phyloP scores from a whole-genome alignment of 2,797 vertebrate species.

The Urosaurus nigricauda region DNA sequence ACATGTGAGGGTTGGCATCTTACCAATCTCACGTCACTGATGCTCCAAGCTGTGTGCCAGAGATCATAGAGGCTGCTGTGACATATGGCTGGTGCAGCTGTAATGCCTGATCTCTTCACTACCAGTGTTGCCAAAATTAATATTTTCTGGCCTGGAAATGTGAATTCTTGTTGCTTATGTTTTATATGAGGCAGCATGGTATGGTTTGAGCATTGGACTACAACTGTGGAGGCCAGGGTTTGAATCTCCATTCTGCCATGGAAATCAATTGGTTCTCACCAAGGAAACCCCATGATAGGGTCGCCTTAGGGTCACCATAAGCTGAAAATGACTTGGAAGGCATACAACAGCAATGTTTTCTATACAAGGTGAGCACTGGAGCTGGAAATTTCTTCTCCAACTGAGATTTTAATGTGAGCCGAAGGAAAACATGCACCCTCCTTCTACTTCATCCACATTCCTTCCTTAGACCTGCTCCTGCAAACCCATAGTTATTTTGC shows the following conservation, averaged over 20 bases:
- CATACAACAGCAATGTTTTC: no score
- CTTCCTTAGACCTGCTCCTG: not conserved
- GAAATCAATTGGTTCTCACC: no score
- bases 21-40: not conserved
- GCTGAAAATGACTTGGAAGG: no score
- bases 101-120: not conserved
- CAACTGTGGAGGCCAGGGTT: no score
- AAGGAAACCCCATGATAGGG: no score
- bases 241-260: no score
- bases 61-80: not conserved
- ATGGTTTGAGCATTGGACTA: no score
- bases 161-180: not conserved
- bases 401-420: no score
- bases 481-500: not conserved
- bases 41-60: not conserved
- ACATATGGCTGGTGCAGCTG: not conserved
- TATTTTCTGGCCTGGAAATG: constrained; percentile 1
- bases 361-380: not conserved
- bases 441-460: not conserved
- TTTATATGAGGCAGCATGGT: not conserved
- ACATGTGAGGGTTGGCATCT: constrained; percentile 1
- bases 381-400: not conserved
- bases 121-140: not conserved
- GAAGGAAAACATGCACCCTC: not conserved
- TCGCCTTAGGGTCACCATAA: no score